phyloP scores from a whole-genome alignment of 2,797 vertebrate genomes.

The Poecile montanus region DNA sequence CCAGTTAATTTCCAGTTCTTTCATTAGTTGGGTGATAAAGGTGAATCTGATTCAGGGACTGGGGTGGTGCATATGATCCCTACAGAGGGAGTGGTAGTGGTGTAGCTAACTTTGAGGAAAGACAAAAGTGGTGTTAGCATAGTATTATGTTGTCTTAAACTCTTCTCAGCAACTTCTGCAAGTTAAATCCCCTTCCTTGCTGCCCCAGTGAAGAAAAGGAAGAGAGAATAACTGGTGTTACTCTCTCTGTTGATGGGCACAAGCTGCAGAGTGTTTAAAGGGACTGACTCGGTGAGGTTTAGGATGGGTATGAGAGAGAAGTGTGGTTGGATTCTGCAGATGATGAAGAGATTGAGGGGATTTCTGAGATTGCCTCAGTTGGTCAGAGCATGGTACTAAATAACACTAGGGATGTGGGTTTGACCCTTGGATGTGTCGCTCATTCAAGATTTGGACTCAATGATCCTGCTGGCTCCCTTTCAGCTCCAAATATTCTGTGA shows the following conservation, averaged over 20 bases:
- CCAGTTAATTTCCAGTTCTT: neutral
- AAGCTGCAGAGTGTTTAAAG: neutral
- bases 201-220: neutral
- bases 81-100: fast-evolving
- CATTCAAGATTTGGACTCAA: fast-evolving
- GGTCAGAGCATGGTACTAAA: neutral
- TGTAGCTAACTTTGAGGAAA: neutral
- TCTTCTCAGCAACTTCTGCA: neutral
- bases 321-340: neutral
- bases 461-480: neutral
- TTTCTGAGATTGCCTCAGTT: neutral
- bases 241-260: neutral
- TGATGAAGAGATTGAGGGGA: neutral
- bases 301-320: neutral
- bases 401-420: neutral
- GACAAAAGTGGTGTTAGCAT: neutral
- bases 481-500: neutral
- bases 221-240: neutral
- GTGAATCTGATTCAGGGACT: neutral
- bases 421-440: neutral
- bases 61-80: fast-evolving
- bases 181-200: neutral
- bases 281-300: neutral
- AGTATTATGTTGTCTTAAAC: neutral
- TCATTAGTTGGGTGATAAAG: neutral